Base-by-base conservation (phyloP, 2,797 vertebrate genomes). In the Syndactyla subalaris region DNA sequence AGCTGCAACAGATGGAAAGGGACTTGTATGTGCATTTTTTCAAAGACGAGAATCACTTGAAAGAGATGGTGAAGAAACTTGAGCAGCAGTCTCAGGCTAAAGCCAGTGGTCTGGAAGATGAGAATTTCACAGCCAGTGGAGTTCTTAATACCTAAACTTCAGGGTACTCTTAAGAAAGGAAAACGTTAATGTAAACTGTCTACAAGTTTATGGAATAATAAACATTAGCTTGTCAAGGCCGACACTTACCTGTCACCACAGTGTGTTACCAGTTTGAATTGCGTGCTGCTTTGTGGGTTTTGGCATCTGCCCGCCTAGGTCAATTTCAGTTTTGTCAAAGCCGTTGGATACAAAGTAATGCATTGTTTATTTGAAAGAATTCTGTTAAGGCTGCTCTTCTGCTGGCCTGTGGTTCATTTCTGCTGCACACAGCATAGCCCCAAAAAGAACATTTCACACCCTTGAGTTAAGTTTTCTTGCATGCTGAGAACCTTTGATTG, bases 21-120 rank as follows among this genome's bases (percentile, higher is more conserved):
- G 97, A 99, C 41, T 97, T 99, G 61, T 99, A 99, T 77, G 94
- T 99, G 51, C 97, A 98, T 97, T 99, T 99, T 97, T 98, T 98
- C 89, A 98, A 98, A 92, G 98, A 99, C 41, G 94, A 98, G 74
- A 95, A 95, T 23, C 96, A 97, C 52, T 97, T 99, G 94, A 98
- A 98, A 96, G 98, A 98, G 91, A 84, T 98, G 32, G 98, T 99
- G 65, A 98, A 98, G 93, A 98, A 98, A 83, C 97, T 99, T 95
- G 99, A 99, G 96, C 94, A 89, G 57, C 98, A 97, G 88, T 93
- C 95, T 85, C 92, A 94, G 79, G 91, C 96, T 81, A 96, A 96
- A 93, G 49, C 90, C 27, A 43, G 83, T 83, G 89, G 30, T 89
- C 83, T 96, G 55, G 65, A 97, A 96, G 86, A 96, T 16, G 55